Base-by-base conservation (phyloP, 2,797 vertebrate genomes). In the Poeciliopsis paucimaculata region DNA sequence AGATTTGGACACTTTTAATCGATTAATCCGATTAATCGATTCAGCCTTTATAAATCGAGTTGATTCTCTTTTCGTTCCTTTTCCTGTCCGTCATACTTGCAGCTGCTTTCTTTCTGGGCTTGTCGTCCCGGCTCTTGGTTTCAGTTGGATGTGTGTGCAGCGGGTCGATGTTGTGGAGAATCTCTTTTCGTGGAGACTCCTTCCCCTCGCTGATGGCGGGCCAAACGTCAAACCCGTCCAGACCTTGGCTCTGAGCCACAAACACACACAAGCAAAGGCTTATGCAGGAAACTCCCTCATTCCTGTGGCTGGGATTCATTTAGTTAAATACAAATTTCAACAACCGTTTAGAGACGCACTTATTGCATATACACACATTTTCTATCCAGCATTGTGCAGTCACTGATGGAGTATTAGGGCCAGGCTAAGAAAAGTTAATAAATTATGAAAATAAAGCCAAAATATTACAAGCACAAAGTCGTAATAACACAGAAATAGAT, bases 111-210 rank as follows among this genome's bases (percentile, higher is more conserved):
- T 34, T 76, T 0, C 20, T 1, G 51, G n/a, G 20, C 16, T 0
- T 13, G 41, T 7, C 7, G 9, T 76, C 76, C 87, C 82, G 81
- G 28, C 1, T 70, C 5, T 0, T 12, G 31, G 18, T 70, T 1
- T 83, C 82, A 26, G 6, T 26, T 0, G 71, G 23, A 6, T 84
- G n/a, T 72, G 66, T 91, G 94, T 98, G 96, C 64, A 99, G 95
- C 0, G 98, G 98, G 91, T 99, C 97, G 0, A 99, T 99, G 91
- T 99, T 99, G 92, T 99, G 98, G 15, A 99, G 94, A 89, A 99
- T 98, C 95, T 99, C 98, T 0, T 90, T 95, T 18, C 98, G 96
- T 0, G 97, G 97, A 0, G 97, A 99, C 68, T 96, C 95, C 84
- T 89, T 96, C 75, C 96, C 97, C 77, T 99, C 97, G 0, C 97